Conservation (phyloP, 2,888 invertebrate genomes). For the Opisthograptis luteolata region DNA sequence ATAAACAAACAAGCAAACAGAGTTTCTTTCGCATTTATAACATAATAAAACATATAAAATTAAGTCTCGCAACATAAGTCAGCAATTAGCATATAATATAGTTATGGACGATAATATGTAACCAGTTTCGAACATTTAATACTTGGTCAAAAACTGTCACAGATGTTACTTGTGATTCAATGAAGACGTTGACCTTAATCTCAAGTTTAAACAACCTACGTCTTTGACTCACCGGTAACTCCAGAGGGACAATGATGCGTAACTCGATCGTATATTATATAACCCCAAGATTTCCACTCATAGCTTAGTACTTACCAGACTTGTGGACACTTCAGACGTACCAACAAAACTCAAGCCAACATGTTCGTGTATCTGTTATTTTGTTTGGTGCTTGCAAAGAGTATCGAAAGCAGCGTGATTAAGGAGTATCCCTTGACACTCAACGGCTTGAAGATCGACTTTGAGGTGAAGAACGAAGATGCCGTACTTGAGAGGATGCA, state of each 20-base stretch:
- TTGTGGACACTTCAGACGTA: background rate
- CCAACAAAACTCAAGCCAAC: background rate
- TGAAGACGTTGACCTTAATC: no score
- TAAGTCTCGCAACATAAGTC: no score
- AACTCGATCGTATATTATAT: background rate
- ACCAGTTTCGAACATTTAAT: no score
- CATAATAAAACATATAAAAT: no score
- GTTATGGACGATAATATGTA: no score
- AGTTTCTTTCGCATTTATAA: no score
- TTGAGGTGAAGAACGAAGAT: constrained; percentile 28
- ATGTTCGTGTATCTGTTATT: constrained; percentile 15
- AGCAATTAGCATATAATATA: no score
- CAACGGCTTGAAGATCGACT: constrained; percentile 30
- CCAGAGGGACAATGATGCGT: background rate
- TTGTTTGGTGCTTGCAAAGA: constrained; percentile 2
- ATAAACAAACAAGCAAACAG: no score
- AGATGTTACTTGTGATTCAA: no score
- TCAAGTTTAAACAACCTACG: no score
- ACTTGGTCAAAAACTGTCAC: no score
- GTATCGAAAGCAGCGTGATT: constrained; percentile 9
- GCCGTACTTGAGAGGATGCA: constrained; percentile 22
- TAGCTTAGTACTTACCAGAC: background rate
- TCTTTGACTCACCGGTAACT: no score
- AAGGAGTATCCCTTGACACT: constrained; percentile 29
- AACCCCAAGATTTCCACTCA: background rate